A percentile compares a stretch with the other conserved stretches of the same genome.
phyloP scores from a whole-genome alignment of 2,113 vertebrate species.

The Hystrix brachyura region DNA sequence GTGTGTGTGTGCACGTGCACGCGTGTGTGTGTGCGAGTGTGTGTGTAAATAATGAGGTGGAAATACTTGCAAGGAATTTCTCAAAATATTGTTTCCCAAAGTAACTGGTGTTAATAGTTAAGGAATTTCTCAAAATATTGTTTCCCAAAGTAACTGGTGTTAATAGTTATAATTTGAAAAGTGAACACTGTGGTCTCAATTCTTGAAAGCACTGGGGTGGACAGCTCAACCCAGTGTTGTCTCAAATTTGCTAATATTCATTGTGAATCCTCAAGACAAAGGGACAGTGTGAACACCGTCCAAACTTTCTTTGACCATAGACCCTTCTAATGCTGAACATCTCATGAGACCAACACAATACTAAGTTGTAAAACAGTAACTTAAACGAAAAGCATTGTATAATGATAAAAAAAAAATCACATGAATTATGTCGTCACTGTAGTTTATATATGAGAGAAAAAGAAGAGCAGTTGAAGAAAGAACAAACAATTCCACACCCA shows the following conservation, averaged over 20 bases:
- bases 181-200: not conserved
- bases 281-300: not conserved
- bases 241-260: slow-evolving; percentile 36
- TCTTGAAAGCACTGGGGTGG: slow-evolving; percentile 50
- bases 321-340: slow-evolving; percentile 2
- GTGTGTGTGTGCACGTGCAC: not conserved
- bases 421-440: slow-evolving; percentile 47
- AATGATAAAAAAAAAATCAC: slow-evolving; percentile 14
- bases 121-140: slow-evolving; percentile 50
- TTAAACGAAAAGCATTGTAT: slow-evolving; percentile 42
- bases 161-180: slow-evolving; percentile 61
- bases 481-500: slow-evolving; percentile 29
- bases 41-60: not conserved
- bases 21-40: not conserved
- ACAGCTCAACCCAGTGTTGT: not conserved
- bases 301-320: slow-evolving; percentile 38
- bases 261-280: slow-evolving; percentile 39
- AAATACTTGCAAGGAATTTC: slow-evolving; percentile 52
- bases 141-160: slow-evolving; percentile 34
- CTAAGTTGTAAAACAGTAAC: slow-evolving; percentile 31
- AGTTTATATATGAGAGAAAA: slow-evolving; percentile 66
- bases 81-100: slow-evolving; percentile 43
- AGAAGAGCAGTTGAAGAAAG: slow-evolving; percentile 65
- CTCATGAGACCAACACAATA: not conserved
- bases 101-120: slow-evolving; percentile 43